Conservation (phyloP, 2,113 vertebrate genomes). For the Hippocampus barbouri region DNA sequence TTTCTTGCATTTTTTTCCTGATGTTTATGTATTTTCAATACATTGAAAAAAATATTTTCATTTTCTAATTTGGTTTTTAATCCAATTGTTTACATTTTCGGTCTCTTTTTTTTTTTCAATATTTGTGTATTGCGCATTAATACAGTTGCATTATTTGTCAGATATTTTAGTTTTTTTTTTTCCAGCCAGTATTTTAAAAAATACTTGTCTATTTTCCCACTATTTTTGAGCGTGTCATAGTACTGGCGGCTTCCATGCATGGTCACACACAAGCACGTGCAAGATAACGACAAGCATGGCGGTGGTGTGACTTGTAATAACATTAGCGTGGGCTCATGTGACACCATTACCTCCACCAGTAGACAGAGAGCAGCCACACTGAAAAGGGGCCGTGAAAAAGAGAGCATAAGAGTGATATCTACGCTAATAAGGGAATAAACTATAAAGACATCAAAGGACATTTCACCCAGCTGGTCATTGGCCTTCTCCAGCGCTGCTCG, state of each 20-base stretch:
- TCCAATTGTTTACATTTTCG: background rate
- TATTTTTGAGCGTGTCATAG: background rate
- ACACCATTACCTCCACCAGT: conserved; percentile 31
- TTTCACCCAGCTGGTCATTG: conserved; percentile 80
- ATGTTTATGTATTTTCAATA: background rate
- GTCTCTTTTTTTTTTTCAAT: background rate
- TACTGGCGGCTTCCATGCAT: background rate
- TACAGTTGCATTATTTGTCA: background rate
- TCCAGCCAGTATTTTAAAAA: no score
- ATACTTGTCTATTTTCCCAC: no score
- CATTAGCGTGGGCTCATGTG: conserved; percentile 48
- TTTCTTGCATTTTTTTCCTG: background rate
- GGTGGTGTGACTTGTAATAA: conserved; percentile 58
- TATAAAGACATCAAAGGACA: background rate
- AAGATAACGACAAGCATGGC: conserved; percentile 50
- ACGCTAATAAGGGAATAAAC: background rate
- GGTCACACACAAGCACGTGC: conserved; percentile 28
- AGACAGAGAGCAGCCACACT: conserved; percentile 24
- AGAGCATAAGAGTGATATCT: background rate
- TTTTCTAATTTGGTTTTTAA: background rate
- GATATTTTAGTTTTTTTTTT: background rate
- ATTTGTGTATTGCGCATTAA: background rate
- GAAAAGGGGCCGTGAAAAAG: conserved; percentile 7
- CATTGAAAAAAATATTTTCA: background rate
- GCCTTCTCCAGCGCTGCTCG: conserved; percentile 75